These are phyloP conservation scores for Anoura caudifer DNA, from an alignment of 2,113 vertebrate species.

Conservation along the genomic window DNA sequence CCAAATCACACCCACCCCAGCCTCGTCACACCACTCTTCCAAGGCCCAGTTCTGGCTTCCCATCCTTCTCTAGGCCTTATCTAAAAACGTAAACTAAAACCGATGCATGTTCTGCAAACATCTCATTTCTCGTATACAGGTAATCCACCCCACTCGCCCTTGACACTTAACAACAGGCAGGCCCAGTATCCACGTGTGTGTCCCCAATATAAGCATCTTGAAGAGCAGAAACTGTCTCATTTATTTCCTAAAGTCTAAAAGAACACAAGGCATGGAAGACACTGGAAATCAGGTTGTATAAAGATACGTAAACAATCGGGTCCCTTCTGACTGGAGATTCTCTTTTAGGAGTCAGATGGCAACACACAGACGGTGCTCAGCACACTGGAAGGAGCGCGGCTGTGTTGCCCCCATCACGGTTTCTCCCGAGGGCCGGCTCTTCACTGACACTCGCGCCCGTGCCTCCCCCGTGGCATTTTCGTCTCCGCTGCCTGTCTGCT, in stretches of 20 bases:
- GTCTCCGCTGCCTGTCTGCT: not conserved
- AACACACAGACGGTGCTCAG: not conserved
- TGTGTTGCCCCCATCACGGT: not conserved
- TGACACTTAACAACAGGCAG: not conserved
- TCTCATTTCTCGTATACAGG: not conserved
- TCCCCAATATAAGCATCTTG: not conserved
- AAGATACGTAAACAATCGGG: not conserved
- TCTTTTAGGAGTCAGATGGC: not conserved
- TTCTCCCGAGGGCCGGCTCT: not conserved
- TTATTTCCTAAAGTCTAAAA: not conserved
- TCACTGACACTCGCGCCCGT: not conserved
- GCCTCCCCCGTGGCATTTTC: not conserved
- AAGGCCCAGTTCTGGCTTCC: not conserved
- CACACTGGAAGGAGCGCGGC: not conserved
- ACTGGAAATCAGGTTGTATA: not conserved
- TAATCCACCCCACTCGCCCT: not conserved
- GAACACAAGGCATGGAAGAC: not conserved
- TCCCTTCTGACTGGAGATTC: not conserved
- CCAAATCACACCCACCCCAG: not conserved
- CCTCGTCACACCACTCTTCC: not conserved
- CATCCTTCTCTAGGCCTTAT: not conserved
- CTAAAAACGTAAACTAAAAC: not conserved
- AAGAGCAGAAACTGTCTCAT: not conserved
- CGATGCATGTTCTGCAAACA: not conserved
- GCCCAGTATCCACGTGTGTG: not conserved